Conservation (phyloP, 2,113 vertebrate species). For the Plecturocebus donacophilus region DNA sequence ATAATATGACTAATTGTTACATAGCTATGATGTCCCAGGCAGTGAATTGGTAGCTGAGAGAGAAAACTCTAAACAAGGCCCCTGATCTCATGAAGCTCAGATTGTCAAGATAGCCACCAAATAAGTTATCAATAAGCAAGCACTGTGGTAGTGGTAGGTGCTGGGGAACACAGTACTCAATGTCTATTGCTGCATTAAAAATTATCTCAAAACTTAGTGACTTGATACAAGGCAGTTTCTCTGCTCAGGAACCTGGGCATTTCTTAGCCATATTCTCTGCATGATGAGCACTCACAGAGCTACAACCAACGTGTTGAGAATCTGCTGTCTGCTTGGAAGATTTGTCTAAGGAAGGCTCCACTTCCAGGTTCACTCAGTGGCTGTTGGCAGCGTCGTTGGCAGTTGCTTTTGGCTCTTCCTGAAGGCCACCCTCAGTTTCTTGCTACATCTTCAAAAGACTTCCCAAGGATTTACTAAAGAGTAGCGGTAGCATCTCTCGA, state of each 20-base stretch:
- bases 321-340: not conserved
- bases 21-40: not conserved
- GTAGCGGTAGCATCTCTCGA: fast-evolving
- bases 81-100: not conserved
- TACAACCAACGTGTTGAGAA: fast-evolving
- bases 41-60: not conserved
- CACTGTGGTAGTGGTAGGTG: not conserved
- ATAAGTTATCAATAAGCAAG: not conserved
- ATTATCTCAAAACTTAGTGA: not conserved
- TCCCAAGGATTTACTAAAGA: not conserved
- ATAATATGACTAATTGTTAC: not conserved
- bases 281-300: not conserved
- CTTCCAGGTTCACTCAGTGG: fast-evolving
- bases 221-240: not conserved
- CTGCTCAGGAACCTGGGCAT: not conserved
- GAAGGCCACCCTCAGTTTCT: not conserved
- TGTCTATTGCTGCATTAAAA: not conserved
- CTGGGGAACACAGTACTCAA: not conserved
- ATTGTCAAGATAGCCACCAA: not conserved
- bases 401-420: not conserved
- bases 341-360: not conserved
- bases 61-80: not conserved
- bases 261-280: not conserved
- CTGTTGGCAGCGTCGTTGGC: too few species aligned
- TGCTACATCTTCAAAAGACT: not conserved